Conservation (phyloP, 64 coral and sea anemone genomes). For the Stylophora pistillata region DNA sequence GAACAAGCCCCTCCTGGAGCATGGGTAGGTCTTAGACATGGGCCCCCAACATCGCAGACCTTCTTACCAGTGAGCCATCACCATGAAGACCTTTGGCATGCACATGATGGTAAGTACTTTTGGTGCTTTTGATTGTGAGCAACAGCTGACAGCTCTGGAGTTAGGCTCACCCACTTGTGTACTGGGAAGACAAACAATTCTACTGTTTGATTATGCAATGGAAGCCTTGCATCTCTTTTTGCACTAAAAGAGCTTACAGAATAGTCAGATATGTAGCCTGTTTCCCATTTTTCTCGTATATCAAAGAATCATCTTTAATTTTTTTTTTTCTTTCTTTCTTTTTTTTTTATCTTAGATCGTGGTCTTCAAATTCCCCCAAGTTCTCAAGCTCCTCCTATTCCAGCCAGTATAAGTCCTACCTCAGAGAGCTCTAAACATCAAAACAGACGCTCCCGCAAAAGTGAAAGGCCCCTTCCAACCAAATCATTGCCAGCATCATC, state of each 20-base stretch:
- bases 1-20: constrained; percentile 52
- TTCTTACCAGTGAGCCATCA: constrained; percentile 36
- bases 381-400: background rate
- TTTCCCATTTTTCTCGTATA: too few species aligned
- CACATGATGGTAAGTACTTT: constrained; percentile 8
- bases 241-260: too few species aligned
- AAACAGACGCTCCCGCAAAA: constrained; percentile 61
- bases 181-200: too few species aligned
- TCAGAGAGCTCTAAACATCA: constrained; percentile 40
- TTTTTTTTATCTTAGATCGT: background rate
- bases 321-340: background rate
- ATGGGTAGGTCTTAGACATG: constrained; percentile 59
- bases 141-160: background rate
- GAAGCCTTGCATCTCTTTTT: too few species aligned
- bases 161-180: background rate
- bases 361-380: background rate
- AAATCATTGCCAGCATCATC: constrained; percentile 35
- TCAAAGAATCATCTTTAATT: too few species aligned
- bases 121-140: background rate
- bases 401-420: constrained; percentile 21
- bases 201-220: too few species aligned
- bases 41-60: constrained; percentile 43
- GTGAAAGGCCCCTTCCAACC: constrained; percentile 56
- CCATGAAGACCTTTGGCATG: constrained; percentile 27
- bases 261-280: too few species aligned